Percentiles rank a stretch among this genome's conserved stretches.
Evolutionary conservation across 1,140 invertebrate genomes (phyloP).

Genomic region (Drosophila parabipectinata): DNA sequence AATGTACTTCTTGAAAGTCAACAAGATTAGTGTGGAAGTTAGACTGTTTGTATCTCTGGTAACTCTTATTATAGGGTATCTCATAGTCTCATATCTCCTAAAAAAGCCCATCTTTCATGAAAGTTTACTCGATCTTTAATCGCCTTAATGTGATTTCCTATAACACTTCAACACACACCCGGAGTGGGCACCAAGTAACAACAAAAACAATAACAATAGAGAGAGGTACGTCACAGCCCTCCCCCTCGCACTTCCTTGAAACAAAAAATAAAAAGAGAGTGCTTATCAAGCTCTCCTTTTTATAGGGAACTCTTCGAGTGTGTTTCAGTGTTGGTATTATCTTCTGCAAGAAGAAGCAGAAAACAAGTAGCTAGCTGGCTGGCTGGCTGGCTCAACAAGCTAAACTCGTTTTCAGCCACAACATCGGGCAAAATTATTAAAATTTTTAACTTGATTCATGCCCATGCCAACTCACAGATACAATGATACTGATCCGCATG

Average conservation of each 20-base stretch:
- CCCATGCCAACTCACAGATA: constrained; percentile 45
- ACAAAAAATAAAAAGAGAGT: constrained; percentile 24
- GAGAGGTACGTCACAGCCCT: constrained; percentile 41
- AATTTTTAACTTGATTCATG: constrained; percentile 80
- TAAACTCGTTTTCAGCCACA: constrained; percentile 72
- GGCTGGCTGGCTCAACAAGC: constrained; percentile 62
- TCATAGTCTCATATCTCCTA: background rate
- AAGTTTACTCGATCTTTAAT: constrained; percentile 48
- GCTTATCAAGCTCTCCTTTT: constrained; percentile 72
- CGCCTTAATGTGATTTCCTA: constrained; percentile 75
- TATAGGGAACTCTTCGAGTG: constrained; percentile 40
- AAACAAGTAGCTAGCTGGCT: constrained; percentile 60
- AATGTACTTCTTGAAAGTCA: constrained; percentile 20
- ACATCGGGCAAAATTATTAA: constrained; percentile 76
- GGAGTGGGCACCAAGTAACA: constrained; percentile 28
- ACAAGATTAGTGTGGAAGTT: constrained; percentile 8
- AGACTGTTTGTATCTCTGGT: too few species aligned
- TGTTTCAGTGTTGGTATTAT: constrained; percentile 61
- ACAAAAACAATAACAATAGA: constrained; percentile 36
- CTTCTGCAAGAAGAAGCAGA: constrained; percentile 11
- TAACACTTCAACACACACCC: constrained; percentile 52
- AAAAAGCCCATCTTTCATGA: constrained; percentile 2
- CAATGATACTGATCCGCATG: constrained; percentile 4
- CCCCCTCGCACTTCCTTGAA: constrained; percentile 7
- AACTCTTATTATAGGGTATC: constrained; percentile 1